Evolutionary conservation across 37 sponge, comb jelly and placozoan species (phyloP).

Genomic region (Oopsacas minuta): DNA sequence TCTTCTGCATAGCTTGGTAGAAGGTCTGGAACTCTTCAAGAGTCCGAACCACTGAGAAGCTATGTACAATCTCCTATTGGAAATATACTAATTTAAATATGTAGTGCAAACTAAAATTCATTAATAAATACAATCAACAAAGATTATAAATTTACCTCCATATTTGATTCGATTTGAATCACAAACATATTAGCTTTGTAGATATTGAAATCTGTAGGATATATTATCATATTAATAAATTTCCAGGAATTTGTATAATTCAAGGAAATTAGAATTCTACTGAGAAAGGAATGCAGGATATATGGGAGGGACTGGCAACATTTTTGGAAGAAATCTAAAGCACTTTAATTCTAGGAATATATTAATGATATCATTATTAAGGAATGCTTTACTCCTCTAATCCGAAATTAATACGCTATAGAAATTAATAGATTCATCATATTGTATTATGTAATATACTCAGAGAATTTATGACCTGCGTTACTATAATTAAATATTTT

Average conservation of each 20-base stretch:
- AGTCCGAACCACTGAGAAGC: not conserved
- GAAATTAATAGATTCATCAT: too few relatives aligned
- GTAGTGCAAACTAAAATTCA: not conserved
- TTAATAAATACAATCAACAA: not conserved
- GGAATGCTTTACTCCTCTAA: too few relatives aligned
- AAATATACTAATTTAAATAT: not conserved
- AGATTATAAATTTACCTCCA: not conserved
- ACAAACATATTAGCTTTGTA: not conserved
- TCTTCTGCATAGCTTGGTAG: not conserved
- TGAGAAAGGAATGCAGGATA: not conserved
- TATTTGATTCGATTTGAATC: slow-evolving; percentile 9
- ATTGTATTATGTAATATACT: too few relatives aligned
- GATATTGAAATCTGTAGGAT: not conserved
- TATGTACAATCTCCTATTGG: not conserved
- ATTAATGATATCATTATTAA: too few relatives aligned
- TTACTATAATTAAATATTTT: too few relatives aligned
- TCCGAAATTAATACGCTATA: too few relatives aligned
- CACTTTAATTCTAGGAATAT: too few relatives aligned
- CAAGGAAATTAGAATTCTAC: too few relatives aligned
- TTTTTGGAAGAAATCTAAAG: too few relatives aligned
- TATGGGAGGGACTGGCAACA: not conserved
- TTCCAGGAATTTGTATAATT: too few relatives aligned
- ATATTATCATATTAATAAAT: not conserved
- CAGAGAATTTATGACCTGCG: too few relatives aligned
- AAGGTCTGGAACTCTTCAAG: not conserved